Evolutionary conservation across 2,888 invertebrate species (phyloP), one percentile per base, ranked within the genome.

Genomic region (Oligia latruncula): DNA sequence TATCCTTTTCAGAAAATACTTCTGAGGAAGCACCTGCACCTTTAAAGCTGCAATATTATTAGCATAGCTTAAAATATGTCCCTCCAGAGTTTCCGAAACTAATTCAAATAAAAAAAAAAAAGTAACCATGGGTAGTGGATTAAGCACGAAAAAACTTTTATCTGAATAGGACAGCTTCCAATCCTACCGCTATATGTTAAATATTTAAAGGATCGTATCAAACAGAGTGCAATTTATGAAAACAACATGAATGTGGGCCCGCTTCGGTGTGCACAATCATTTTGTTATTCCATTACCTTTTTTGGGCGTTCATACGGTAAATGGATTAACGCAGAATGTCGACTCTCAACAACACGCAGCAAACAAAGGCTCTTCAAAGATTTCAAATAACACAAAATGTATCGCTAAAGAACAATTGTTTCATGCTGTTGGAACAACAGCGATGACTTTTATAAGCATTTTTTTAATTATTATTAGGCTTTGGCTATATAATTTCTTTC

Each of bases 191-290:
- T 85, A 78, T 78, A 83, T 87, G 78, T 82, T 90, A 84, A 91
- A 91, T 91, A 91, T 91, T 90, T 85, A 90, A 90, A 88, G 82
- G 84, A 83, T 81, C 83, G 84, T 89, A 90, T 92, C 88, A 91
- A 90, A 88, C 85, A 83, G 88, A 93, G 93, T 93, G 92, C 92
- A 92, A 90, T 93, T 90, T 92, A 92, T 91, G 90, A 90, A 92
- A 92, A 90, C 88, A 88, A 84, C 85, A 84, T 77, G 85, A 75
- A 84, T 71, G 77, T 81, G 72, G 72, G 68, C 60, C 74, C 66
- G 78, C 82, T 74, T 74, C 80, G 60, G 77, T 81, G 84, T 82
- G 83, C 82, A 80, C 79, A 82, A 86, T 87, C 87, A 90, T 90
- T 92, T 91, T 90, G 89, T 91, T 92, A 92, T 91, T 92, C 90